Percentiles rank a stretch among this genome's conserved stretches.
phyloP scores from a whole-genome alignment of 1,140 invertebrate species.

The Hyles euphorbiae region DNA sequence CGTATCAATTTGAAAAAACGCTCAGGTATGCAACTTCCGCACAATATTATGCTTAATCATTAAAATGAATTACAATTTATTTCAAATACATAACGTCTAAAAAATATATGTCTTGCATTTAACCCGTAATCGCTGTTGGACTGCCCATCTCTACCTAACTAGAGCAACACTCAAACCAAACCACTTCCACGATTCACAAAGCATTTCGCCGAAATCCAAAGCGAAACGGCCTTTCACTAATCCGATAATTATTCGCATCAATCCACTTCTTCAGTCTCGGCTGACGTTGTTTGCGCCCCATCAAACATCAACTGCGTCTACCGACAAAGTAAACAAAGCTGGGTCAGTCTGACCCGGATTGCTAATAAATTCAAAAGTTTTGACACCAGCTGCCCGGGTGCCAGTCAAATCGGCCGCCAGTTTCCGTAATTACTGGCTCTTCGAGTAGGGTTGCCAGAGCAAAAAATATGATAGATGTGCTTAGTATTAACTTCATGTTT shows the following conservation, averaged over 20 bases:
- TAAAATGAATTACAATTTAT: not conserved
- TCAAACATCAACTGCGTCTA: conserved; percentile 1
- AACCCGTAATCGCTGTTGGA: not conserved
- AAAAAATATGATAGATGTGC: too few species aligned
- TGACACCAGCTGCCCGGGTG: conserved; percentile 10
- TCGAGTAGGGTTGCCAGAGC: not conserved
- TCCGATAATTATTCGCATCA: not conserved
- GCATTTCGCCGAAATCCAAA: not conserved
- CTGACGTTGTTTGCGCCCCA: not conserved
- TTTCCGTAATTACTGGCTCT: conserved; percentile 16
- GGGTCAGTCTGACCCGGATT: conserved; percentile 10
- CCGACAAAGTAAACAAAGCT: conserved; percentile 10
- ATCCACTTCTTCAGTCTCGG: not conserved
- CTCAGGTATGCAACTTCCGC: too few species aligned
- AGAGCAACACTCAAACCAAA: not conserved
- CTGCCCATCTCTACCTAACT: not conserved
- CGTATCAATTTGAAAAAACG: too few species aligned
- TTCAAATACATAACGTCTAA: not conserved
- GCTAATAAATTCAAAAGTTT: conserved; percentile 22
- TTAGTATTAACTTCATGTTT: too few species aligned
- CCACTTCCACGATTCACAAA: too few species aligned
- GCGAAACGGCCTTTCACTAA: not conserved
- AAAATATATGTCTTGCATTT: not conserved
- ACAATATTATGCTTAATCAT: not conserved
- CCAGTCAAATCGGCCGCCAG: conserved; percentile 12